Conservation (phyloP, 2,888 invertebrate genomes). For the Cistogaster globosa region DNA sequence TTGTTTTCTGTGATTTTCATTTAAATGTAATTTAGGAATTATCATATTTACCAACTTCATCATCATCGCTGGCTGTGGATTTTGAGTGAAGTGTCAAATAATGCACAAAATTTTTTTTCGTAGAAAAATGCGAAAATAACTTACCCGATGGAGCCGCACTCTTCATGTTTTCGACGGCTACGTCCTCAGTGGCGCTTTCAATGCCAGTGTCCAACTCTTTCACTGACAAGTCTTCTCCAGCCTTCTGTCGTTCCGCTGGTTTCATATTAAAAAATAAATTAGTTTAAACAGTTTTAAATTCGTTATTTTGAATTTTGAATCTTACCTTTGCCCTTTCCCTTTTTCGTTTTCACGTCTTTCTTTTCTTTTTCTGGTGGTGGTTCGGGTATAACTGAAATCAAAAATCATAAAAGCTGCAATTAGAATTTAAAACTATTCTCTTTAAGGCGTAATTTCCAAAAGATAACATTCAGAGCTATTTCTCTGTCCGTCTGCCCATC, state of each 20-base stretch:
- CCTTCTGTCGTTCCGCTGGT: slow-evolving; percentile 7
- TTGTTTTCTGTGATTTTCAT: neutral
- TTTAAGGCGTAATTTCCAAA: no score
- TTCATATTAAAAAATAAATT: no score
- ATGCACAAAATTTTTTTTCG: neutral
- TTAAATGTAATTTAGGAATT: slow-evolving; percentile 8
- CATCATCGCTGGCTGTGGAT: slow-evolving; percentile 81
- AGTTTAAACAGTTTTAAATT: no score
- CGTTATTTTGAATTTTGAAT: slow-evolving; percentile 7
- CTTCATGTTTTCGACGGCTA: slow-evolving; percentile 76
- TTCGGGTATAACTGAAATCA: slow-evolving; percentile 78
- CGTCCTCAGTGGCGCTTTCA: slow-evolving; percentile 75
- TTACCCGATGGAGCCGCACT: slow-evolving; percentile 73
- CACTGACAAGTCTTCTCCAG: slow-evolving; percentile 21
- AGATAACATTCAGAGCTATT: no score
- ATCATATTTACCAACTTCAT: slow-evolving; percentile 80
- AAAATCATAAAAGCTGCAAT: neutral
- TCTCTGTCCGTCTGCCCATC: no score
- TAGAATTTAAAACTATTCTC: no score
- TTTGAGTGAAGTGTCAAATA: slow-evolving; percentile 17
- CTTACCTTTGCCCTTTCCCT: slow-evolving; percentile 75
- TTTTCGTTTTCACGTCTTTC: slow-evolving; percentile 80
- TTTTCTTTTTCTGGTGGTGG: slow-evolving; percentile 81
- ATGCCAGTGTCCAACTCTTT: slow-evolving; percentile 67
- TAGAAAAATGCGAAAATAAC: neutral